These are phyloP conservation scores for Dipodomys spectabilis DNA, from an alignment of 2,113 vertebrate genomes.

Conservation along the genomic window DNA sequence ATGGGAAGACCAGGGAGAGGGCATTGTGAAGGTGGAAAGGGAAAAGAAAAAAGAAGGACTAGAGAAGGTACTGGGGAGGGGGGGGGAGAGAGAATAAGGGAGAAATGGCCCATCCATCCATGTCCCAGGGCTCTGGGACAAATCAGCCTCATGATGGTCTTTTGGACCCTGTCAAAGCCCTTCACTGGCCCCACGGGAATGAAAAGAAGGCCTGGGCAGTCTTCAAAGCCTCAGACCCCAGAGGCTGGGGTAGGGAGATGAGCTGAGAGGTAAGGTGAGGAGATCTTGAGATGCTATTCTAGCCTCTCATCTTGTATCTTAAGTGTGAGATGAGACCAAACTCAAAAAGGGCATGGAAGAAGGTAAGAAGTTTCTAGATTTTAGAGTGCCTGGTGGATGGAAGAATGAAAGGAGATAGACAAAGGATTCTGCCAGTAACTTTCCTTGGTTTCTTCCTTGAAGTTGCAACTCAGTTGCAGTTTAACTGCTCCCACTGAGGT, in stretches of 20 bases:
- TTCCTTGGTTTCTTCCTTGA: slow-evolving; percentile 43
- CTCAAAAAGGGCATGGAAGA: neutral
- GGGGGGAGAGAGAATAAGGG: neutral
- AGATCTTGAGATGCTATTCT: neutral
- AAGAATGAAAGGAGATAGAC: neutral
- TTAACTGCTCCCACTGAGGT: slow-evolving; percentile 27
- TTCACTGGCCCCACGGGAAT: slow-evolving; percentile 46
- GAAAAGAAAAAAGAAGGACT: neutral
- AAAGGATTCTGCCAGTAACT: slow-evolving; percentile 42
- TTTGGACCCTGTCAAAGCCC: slow-evolving; percentile 41
- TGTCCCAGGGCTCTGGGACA: slow-evolving; percentile 37
- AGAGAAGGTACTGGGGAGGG: neutral
- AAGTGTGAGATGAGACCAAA: slow-evolving; percentile 28
- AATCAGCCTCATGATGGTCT: slow-evolving; percentile 40
- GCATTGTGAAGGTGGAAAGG: neutral
- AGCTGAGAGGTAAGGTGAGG: neutral
- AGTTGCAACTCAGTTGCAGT: slow-evolving; percentile 5
- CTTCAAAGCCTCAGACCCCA: slow-evolving; percentile 22
- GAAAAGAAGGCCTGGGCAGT: slow-evolving; percentile 62
- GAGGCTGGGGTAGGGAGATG: slow-evolving; percentile 28
- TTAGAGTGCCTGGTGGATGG: neutral
- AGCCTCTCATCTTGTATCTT: neutral
- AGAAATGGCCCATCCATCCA: slow-evolving; percentile 48
- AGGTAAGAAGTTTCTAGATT: neutral
- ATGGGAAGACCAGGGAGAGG: neutral